These are phyloP conservation scores for Choloepus didactylus DNA, from an alignment of 2,797 vertebrate species.

Conservation along the genomic window DNA sequence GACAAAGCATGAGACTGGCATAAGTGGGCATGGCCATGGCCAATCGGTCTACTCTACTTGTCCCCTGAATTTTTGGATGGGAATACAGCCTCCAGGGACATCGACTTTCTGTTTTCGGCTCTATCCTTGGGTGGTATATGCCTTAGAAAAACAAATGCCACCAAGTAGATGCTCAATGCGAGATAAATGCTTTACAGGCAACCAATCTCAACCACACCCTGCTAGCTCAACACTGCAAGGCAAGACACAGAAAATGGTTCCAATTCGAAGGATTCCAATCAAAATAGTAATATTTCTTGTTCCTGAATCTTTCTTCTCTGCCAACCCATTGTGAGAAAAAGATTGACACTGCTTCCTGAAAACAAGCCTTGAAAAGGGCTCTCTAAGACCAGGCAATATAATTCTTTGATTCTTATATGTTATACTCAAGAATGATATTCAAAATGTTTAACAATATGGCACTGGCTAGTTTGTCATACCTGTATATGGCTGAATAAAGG, in stretches of 20 bases:
- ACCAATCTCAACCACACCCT: neutral
- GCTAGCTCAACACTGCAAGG: neutral
- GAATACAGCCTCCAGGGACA: neutral
- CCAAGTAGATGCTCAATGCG: neutral
- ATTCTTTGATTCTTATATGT: constrained; percentile 26
- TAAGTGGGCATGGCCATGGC: neutral
- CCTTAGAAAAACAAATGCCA: constrained; percentile 11
- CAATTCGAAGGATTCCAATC: neutral
- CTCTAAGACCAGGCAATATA: neutral
- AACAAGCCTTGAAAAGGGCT: neutral
- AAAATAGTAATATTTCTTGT: neutral
- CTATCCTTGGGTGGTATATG: neutral
- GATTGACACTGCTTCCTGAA: constrained; percentile 15
- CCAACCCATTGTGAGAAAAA: neutral
- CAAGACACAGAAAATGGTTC: neutral
- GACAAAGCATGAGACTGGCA: neutral
- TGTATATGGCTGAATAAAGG: neutral
- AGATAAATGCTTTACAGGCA: neutral
- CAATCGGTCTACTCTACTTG: no score
- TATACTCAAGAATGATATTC: neutral
- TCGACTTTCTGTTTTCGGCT: neutral
- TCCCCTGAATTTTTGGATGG: neutral
- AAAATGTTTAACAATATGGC: constrained; percentile 47
- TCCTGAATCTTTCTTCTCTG: neutral
- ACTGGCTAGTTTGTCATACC: neutral